phyloP scores from a whole-genome alignment of 2,113 vertebrate genomes.

The Xiphophorus couchianus region DNA sequence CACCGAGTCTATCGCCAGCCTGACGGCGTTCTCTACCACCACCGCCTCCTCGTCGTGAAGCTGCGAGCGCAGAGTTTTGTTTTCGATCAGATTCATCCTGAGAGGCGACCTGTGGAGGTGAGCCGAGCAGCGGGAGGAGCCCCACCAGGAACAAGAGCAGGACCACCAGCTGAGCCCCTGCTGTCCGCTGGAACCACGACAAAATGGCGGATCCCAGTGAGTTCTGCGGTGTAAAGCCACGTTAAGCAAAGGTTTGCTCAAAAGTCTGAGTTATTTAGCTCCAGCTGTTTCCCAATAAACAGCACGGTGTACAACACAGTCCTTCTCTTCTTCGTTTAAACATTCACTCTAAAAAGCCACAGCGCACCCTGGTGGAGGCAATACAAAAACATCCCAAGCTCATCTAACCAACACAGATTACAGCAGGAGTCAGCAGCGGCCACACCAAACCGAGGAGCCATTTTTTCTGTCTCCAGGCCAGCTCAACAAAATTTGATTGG shows the following conservation, averaged over 20 bases:
- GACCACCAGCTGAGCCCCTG: too few species aligned
- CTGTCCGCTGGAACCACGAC: not conserved
- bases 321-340: not conserved
- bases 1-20: conserved; percentile 67
- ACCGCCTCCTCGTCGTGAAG: conserved; percentile 66
- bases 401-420: too few species aligned
- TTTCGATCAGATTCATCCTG: conserved; percentile 53
- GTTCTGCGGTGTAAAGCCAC: not conserved
- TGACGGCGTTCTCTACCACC: conserved; percentile 70
- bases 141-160: not conserved
- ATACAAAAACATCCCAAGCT: too few species aligned
- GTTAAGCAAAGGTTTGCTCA: not conserved
- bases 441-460: too few species aligned
- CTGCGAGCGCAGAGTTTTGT: conserved; percentile 19
- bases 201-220: not conserved
- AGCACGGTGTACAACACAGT: not conserved
- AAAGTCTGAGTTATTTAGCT: not conserved
- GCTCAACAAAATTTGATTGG: too few species aligned
- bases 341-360: too few species aligned
- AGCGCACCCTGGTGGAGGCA: too few species aligned
- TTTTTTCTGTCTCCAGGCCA: too few species aligned
- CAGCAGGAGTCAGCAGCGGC: too few species aligned
- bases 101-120: not conserved
- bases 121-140: not conserved
- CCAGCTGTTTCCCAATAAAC: not conserved